These are phyloP conservation scores for Coelopa pilipes DNA, from an alignment of 2,888 invertebrate genomes.

Conservation along the genomic window DNA sequence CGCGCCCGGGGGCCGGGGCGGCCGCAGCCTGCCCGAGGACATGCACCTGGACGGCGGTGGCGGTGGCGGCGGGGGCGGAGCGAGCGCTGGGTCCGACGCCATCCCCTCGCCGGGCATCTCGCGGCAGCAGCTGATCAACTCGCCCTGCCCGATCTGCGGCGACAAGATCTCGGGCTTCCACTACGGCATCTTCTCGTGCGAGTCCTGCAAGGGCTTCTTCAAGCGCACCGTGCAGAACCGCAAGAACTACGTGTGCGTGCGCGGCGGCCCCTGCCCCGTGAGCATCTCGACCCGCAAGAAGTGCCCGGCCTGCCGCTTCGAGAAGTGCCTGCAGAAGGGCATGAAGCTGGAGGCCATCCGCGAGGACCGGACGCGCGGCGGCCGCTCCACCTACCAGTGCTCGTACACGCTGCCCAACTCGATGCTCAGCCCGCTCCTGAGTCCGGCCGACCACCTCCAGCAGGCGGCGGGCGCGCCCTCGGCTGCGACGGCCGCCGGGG, in stretches of 20 bases:
- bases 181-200: constrained; percentile 98
- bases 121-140: constrained; percentile 88
- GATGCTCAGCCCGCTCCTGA: constrained; percentile 69
- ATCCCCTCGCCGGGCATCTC: constrained; percentile 74
- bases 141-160: constrained; percentile 94
- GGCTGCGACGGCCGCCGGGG: too few relatives aligned
- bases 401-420: constrained; percentile 86
- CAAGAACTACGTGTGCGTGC: constrained; percentile 93
- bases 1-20: constrained; percentile 1
- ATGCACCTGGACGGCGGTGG: constrained; percentile 39
- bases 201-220: constrained; percentile 98
- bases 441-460: constrained; percentile 56
- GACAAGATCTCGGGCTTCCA: constrained; percentile 97
- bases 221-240: constrained; percentile 98
- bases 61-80: constrained; percentile 65
- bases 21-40: constrained; percentile 47
- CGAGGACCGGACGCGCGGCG: constrained; percentile 94
- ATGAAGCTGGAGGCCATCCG: constrained; percentile 98
- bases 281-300: constrained; percentile 94
- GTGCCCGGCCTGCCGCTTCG: constrained; percentile 96
- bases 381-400: constrained; percentile 95
- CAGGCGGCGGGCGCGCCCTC: constrained; percentile 40
- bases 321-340: constrained; percentile 93
- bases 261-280: constrained; percentile 91
- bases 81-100: constrained; percentile 70